A percentile compares a stretch with the other conserved stretches of the same genome.
Conservation (phyloP, 2,797 vertebrate species). For the Nannoperca obscura region DNA sequence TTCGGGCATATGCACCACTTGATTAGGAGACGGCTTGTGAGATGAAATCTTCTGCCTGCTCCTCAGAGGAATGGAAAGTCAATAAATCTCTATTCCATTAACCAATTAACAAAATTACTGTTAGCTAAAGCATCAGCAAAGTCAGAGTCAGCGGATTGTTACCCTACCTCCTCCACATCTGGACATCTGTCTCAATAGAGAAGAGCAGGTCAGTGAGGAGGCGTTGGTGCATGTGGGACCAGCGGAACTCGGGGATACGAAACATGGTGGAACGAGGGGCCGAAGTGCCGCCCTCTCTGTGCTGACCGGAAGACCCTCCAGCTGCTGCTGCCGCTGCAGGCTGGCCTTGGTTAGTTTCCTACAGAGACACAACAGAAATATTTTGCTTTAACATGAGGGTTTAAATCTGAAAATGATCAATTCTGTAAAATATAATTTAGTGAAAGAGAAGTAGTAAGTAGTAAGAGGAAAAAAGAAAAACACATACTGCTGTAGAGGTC, state of each 20-base stretch:
- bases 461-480: neutral
- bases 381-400: neutral
- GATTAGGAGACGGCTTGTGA: neutral
- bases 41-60: constrained; percentile 10
- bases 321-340: constrained; percentile 53
- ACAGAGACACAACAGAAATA: constrained; percentile 29
- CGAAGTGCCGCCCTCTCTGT: constrained; percentile 82
- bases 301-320: constrained; percentile 77
- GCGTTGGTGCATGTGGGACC: constrained; percentile 98
- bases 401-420: neutral
- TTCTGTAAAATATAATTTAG: neutral
- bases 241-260: constrained; percentile 96
- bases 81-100: constrained; percentile 49
- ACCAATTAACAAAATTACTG: constrained; percentile 40
- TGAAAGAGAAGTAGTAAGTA: neutral
- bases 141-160: neutral
- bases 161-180: constrained; percentile 98
- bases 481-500: constrained; percentile 83
- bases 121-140: constrained; percentile 9
- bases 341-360: constrained; percentile 83
- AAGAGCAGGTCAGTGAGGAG: constrained; percentile 97
- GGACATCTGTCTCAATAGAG: constrained; percentile 97
- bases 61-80: constrained; percentile 19
- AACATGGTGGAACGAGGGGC: constrained; percentile 90
- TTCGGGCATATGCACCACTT: neutral